Percentiles rank a stretch among this genome's conserved stretches.
These are phyloP conservation scores for Rhagophthalmus giganteus DNA, from an alignment of 2,888 invertebrate genomes.

Conservation along the genomic window DNA sequence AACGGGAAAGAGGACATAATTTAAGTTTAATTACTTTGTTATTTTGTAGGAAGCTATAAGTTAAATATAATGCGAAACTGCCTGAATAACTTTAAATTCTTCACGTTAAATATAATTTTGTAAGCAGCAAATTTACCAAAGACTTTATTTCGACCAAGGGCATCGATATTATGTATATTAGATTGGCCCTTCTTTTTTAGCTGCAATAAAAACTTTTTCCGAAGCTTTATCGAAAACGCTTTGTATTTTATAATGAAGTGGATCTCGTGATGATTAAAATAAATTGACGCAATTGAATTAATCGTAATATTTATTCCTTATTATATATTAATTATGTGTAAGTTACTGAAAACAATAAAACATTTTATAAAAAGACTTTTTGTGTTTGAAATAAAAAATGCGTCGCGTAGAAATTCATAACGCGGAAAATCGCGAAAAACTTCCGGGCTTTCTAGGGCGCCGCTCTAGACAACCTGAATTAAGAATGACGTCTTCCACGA, in stretches of 20 bases:
- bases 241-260: neutral
- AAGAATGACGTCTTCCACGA: slow-evolving; percentile 18
- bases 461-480: slow-evolving; percentile 22
- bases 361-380: slow-evolving; percentile 2
- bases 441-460: slow-evolving; percentile 12
- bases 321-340: slow-evolving; percentile 6
- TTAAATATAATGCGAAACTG: slow-evolving; percentile 8
- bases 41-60: slow-evolving; percentile 6
- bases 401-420: slow-evolving; percentile 18
- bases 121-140: slow-evolving; percentile 12
- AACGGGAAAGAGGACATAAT: slow-evolving; percentile 9
- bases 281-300: slow-evolving; percentile 10
- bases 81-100: slow-evolving; percentile 7
- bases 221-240: too few relatives aligned
- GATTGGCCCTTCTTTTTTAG: too few relatives aligned
- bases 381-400: slow-evolving; percentile 1
- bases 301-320: slow-evolving; percentile 8
- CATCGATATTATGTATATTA: neutral
- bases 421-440: slow-evolving; percentile 22
- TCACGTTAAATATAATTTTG: too few relatives aligned
- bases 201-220: too few relatives aligned
- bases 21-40: slow-evolving; percentile 16
- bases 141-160: slow-evolving; percentile 4
- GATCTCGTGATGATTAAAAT: neutral
- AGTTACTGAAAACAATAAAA: slow-evolving; percentile 1